Conservation (phyloP, 1,140 invertebrate genomes). For the Eueides isabella region DNA sequence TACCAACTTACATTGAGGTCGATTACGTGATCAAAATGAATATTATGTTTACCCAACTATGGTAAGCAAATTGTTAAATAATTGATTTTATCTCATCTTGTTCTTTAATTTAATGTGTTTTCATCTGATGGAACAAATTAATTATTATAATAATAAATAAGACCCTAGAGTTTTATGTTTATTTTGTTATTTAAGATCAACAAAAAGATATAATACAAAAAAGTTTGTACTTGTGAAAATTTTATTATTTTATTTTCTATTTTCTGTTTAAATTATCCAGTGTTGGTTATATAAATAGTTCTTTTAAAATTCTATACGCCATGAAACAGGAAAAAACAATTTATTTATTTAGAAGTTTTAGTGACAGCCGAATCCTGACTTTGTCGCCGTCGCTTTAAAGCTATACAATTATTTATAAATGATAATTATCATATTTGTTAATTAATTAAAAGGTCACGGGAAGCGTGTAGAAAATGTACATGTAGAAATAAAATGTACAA, state of each 20-base stretch:
- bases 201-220: too few species aligned
- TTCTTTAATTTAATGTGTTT: constrained; percentile 7
- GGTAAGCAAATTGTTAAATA: constrained; percentile 34
- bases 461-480: background rate
- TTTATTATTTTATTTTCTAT: too few species aligned
- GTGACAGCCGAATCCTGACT: background rate
- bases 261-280: too few species aligned
- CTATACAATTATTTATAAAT: background rate
- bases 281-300: too few species aligned
- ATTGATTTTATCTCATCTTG: constrained; percentile 39
- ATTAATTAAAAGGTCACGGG: constrained; percentile 1
- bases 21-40: constrained; percentile 49
- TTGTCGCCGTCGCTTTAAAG: background rate
- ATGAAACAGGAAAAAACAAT: too few species aligned
- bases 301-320: background rate
- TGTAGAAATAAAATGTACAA: background rate
- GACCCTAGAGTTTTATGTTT: background rate
- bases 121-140: constrained; percentile 16
- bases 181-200: too few species aligned
- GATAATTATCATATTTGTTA: background rate
- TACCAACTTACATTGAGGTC: constrained; percentile 46
- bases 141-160: constrained; percentile 1
- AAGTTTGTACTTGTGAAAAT: too few species aligned
- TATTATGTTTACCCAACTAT: constrained; percentile 47
- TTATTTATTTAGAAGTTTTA: too few species aligned